These are phyloP conservation scores for Saguinus imperator DNA, from an alignment of 2,113 vertebrate genomes.

Conservation along the genomic window DNA sequence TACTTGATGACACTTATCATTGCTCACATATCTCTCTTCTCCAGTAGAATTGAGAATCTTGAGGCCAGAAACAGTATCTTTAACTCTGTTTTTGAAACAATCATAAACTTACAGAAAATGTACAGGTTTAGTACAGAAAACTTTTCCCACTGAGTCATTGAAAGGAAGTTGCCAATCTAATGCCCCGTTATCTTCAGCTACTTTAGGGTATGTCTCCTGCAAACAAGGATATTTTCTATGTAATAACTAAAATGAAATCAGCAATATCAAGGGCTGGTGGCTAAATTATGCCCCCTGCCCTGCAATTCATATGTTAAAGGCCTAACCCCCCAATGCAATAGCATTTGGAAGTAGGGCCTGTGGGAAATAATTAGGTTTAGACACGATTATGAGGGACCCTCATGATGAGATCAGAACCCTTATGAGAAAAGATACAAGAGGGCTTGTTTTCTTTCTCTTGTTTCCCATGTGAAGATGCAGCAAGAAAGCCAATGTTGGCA, in stretches of 20 bases:
- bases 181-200: background rate
- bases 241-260: background rate
- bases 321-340: background rate
- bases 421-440: background rate
- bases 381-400: background rate
- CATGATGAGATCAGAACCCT: background rate
- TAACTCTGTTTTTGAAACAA: background rate
- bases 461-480: background rate
- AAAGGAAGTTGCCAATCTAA: background rate
- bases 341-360: background rate
- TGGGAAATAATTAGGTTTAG: background rate
- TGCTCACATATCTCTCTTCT: background rate
- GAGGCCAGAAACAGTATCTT: background rate
- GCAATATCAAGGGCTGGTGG: background rate
- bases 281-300: background rate
- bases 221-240: background rate
- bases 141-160: background rate
- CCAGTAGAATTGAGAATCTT: slow-evolving; percentile 2
- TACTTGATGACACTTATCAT: background rate
- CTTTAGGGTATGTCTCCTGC: background rate
- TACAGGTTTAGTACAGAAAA: background rate
- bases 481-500: background rate
- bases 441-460: background rate
- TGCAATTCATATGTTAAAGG: background rate
- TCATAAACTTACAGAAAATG: background rate